phyloP scores from a whole-genome alignment of 2,888 invertebrate species.

The Spodoptera exigua region DNA sequence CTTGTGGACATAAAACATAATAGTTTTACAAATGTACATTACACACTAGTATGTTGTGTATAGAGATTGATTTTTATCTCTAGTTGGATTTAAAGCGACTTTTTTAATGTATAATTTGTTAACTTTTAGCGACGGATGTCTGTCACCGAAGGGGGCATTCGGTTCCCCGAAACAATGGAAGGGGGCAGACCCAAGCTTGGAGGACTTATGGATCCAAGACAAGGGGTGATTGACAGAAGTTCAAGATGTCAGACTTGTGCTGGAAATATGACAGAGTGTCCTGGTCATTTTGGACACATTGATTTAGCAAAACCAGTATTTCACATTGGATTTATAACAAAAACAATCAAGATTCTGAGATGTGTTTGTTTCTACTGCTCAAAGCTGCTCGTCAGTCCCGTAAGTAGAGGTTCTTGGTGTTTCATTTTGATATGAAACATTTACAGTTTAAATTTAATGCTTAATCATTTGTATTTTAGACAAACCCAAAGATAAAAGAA shows the following conservation, averaged over 20 bases:
- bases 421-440: conserved; percentile 9
- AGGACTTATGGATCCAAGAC: conserved; percentile 99
- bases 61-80: too few species aligned
- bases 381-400: conserved; percentile 97
- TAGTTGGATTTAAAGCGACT: too few species aligned
- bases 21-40: too few species aligned
- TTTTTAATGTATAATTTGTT: background rate
- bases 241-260: conserved; percentile 98
- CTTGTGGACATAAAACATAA: too few species aligned
- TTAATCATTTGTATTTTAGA: conserved; percentile 85
- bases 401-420: conserved; percentile 86
- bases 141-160: conserved; percentile 98
- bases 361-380: conserved; percentile 99
- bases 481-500: conserved; percentile 97
- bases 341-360: conserved; percentile 98
- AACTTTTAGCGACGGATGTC: conserved; percentile 97
- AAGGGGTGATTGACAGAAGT: conserved; percentile 98
- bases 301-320: conserved; percentile 99
- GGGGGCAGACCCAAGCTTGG: conserved; percentile 99
- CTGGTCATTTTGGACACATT: conserved; percentile 99
- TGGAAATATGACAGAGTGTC: conserved; percentile 99
- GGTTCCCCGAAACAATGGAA: conserved; percentile 99
- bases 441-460: conserved; percentile 1
- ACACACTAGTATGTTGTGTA: too few species aligned
- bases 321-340: conserved; percentile 99